These are phyloP conservation scores for Solenodon paradoxus DNA, from an alignment of 2,113 vertebrate species.

Conservation along the genomic window DNA sequence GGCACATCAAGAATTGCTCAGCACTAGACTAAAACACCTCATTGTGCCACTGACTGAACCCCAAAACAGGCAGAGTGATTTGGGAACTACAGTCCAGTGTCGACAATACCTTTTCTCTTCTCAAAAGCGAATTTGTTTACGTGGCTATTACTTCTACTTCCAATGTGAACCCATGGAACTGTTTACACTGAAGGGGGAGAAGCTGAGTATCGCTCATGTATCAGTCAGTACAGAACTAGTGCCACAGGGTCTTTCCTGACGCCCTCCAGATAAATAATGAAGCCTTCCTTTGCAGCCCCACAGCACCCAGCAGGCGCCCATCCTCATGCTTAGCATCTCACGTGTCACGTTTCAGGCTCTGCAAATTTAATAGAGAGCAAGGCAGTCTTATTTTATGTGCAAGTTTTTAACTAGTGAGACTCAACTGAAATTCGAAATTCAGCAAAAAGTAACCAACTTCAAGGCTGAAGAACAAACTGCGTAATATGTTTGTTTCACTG, in stretches of 20 bases:
- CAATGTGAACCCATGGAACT: neutral
- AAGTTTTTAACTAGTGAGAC: neutral
- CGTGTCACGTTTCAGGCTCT: no score
- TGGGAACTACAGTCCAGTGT: neutral
- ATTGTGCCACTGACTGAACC: neutral
- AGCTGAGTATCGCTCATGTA: accelerated
- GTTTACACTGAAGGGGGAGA: neutral
- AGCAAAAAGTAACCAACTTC: neutral
- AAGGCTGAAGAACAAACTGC: neutral
- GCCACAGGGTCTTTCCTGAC: neutral
- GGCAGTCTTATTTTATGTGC: neutral
- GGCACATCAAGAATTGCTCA: neutral
- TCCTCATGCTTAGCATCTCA: neutral
- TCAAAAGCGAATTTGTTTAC: neutral
- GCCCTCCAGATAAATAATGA: neutral
- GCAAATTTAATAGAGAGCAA: neutral
- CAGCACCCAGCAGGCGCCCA: neutral
- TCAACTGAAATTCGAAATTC: neutral
- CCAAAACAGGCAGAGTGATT: neutral
- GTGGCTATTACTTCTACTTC: neutral
- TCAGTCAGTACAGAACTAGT: neutral
- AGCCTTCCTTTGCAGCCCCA: neutral
- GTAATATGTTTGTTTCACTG: neutral
- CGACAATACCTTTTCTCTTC: neutral
- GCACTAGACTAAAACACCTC: neutral